Base-by-base conservation (phyloP, 2,797 vertebrate genomes). In the Gymnocypris eckloni region DNA sequence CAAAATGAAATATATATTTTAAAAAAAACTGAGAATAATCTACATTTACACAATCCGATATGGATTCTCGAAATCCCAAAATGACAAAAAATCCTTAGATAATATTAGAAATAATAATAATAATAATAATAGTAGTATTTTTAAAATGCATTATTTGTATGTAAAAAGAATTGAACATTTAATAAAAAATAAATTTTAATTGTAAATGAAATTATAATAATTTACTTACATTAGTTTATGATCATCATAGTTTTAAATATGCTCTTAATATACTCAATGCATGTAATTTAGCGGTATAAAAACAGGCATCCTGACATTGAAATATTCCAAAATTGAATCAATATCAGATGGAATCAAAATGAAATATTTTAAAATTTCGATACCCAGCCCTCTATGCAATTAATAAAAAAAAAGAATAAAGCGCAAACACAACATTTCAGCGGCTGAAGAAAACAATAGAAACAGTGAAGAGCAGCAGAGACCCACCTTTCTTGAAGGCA, bases 401-500 rank as follows among this genome's bases (percentile, higher is more conserved):
- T 70, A 45, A 72, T 25, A 56, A 77, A 41, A 64, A n/a, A 15
- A 2, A 37, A 56, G 22, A 33, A 33, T 3, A 33, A 48, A 22
- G 22, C 33, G 11, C 76, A 69, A 25, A 54, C 54, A 64, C 22
- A 70, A 77, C 48, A 71, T 69, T 78, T 81, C 9, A 20, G 43
- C 43, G 16, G 22, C 43, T 86, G 67, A 79, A 56, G 12, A 48
- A 91, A 90, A 91, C 92, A 90, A 94, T 89, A 93, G 84, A 92
- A 92, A 83, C n/a, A 50, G 50, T 79, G 41, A 86, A 56, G 72
- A 83, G 82, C 85, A 73, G 85, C 69, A 89, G 64, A 93, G 94
- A 99, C 98, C 98, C 98, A 99, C 98, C 98, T 99, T 98, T 99
- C 96, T 97, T 99, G 97, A 98, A 95, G 95, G 97, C 96, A 92